These are phyloP conservation scores for Pempheris klunzingeri DNA, from an alignment of 2,797 vertebrate genomes.

Conservation along the genomic window DNA sequence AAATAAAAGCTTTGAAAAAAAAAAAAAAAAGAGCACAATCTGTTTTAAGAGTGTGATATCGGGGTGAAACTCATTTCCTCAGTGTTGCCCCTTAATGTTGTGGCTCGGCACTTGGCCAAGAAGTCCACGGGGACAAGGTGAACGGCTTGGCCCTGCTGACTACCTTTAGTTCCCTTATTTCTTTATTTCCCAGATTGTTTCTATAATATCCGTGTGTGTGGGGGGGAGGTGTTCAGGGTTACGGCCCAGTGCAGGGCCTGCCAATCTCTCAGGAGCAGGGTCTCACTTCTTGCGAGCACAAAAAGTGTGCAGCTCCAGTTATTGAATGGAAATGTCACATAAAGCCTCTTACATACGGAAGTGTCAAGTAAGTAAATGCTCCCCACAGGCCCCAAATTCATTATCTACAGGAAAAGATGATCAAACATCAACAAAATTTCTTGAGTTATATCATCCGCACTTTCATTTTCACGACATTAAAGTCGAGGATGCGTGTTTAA, in stretches of 20 bases:
- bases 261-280: conserved; percentile 53
- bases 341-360: conserved; percentile 19
- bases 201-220: conserved; percentile 47
- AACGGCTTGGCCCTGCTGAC: conserved; percentile 52
- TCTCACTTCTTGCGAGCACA: conserved; percentile 41
- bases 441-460: not conserved
- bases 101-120: conserved; percentile 35
- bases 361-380: conserved; percentile 16
- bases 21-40: conserved; percentile 11
- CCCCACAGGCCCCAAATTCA: conserved; percentile 5
- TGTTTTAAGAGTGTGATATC: conserved; percentile 35
- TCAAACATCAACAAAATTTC: conserved; percentile 26
- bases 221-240: conserved; percentile 25
- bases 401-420: conserved; percentile 27
- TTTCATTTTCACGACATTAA: conserved; percentile 20
- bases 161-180: conserved; percentile 51
- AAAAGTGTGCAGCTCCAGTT: conserved; percentile 37
- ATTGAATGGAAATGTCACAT: conserved; percentile 63
- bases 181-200: conserved; percentile 66
- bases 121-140: conserved; percentile 61
- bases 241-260: conserved; percentile 27
- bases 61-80: conserved; percentile 70
- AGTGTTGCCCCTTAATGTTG: conserved; percentile 39
- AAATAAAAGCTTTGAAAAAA: conserved; percentile 42
- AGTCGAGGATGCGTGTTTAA: conserved; percentile 11